Evolutionary conservation across 2,888 invertebrate genomes (phyloP).

Genomic region (Megalurothrips usitatus): DNA sequence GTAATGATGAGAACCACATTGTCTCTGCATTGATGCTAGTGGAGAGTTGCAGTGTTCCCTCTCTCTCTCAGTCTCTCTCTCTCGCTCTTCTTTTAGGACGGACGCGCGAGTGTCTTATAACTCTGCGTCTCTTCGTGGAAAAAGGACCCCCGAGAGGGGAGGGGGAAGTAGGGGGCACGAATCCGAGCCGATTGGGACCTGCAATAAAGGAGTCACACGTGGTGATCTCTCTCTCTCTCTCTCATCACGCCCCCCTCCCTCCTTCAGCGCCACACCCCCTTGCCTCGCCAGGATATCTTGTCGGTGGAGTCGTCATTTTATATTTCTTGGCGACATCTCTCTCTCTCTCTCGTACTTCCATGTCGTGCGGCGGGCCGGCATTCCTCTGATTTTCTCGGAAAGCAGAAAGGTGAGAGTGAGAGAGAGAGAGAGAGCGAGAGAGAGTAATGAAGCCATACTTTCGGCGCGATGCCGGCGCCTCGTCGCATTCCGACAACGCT

Average conservation of each 20-base stretch:
- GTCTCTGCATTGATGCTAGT: too few species aligned
- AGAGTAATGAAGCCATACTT: background rate
- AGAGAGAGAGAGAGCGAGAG: background rate
- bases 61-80: too few species aligned
- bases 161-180: too few species aligned
- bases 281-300: background rate
- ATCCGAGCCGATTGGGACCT: too few species aligned
- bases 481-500: constrained; percentile 40
- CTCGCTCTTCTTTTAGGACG: too few species aligned
- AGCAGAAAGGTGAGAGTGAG: background rate
- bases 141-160: too few species aligned
- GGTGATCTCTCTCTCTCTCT: background rate
- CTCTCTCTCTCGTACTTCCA: background rate
- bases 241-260: background rate
- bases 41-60: too few species aligned
- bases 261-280: background rate
- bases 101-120: too few species aligned
- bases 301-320: background rate
- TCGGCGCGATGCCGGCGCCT: background rate
- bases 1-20: too few species aligned
- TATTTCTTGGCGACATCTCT: background rate
- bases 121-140: too few species aligned
- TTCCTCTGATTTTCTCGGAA: background rate
- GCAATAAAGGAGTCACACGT: too few species aligned
- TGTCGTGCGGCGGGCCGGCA: background rate